Evolutionary conservation across 2,888 invertebrate genomes (phyloP), one percentile per base, ranked within the genome.

Genomic region (Kryphioiulus occultus): DNA sequence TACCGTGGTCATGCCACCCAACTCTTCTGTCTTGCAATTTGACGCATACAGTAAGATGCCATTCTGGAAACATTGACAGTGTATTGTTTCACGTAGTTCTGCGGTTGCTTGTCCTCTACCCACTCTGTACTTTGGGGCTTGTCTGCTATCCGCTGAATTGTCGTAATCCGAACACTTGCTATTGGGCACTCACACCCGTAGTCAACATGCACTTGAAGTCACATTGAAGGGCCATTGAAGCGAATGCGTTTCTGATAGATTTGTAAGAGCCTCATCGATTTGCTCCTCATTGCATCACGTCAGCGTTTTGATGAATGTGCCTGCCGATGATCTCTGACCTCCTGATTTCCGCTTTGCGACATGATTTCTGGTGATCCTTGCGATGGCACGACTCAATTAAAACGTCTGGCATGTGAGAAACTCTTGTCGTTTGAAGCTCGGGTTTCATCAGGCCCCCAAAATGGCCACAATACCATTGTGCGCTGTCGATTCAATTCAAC

Each of bases 241-340:
- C 22, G 22, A 10, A 22, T 59, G 59, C 17, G 59, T 22, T 1
- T 22, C 15, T 78, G 30, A 78, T 78, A 78, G 78, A 78, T 78
- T 30, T 30, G 78, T 78, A 78, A 30, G 44, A n/a, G n/a, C 42
- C 39, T 19, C 42, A 85, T 39, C 35, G 85, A 85, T 85, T 85
- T 39, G 39, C 15, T 9, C n/a, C 85, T 35, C 35, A n/a, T 35
- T 15, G 35, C 19, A n/a, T 84, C 35, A 15, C 39, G 32, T 42
- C 85, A 35, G 39, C 26, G 85, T 42, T 44, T 85, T 85, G 85
- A 85, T 85, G 85, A 39, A 85, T 85, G 39, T 1, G n/a, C 39
- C 17, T 85, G 85, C 15, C 35, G 85, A 85, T 85, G 85, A 39
- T 22, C 85, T 85, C 32, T 84, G 42, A 42, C 32, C 84, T 68